Base-by-base conservation (phyloP, 2,797 vertebrate species). In the Danio albolineatus region DNA sequence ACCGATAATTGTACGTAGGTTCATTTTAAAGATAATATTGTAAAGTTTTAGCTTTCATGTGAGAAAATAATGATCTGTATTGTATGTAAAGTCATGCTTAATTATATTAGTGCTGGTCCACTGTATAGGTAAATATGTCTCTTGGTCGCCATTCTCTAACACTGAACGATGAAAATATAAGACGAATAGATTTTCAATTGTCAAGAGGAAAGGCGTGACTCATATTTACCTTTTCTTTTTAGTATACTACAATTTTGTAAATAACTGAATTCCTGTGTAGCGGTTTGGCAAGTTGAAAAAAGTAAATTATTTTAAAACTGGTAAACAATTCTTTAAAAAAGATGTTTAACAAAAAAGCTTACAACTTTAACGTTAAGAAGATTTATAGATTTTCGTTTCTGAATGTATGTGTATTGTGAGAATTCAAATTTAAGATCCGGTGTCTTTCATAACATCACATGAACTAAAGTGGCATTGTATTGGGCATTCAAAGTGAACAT, bases 271-370 rank as follows among this genome's bases (percentile, higher is more conserved):
- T 57, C 36, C 44, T 73, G 19, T 21, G 5, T 60, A 73, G 54
- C 14, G 57, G 19, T 39, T 48, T 59, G 56, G 39, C 19, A 46
- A 59, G 19, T 57, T 72, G n/a, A 57, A 14, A 44, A 57, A 7
- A 46, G 14, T 73, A 73, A 73, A 59, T 73, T 73, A 73, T 73
- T 73, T 9, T 59, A 14, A 71, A 70, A 67, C 44, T 3, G 66
- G 28, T 19, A 41, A 53, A 73, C 4, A 0, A 3, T 57, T 59
- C 41, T 57, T 73, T 46, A 60, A 60, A 72, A 57, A 19, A 59
- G 41, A 41, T 10, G 54, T 12, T 73, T 73, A 73, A 59, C 9
- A 16, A 60, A 59, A 28, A 59, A 60, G 54, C 54, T 59, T 44
- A n/a, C 41, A 44, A 17, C 5, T 46, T 60, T 44, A 73, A 44